Conservation (phyloP, 2,888 invertebrate species). For the Nymphalis urticae region DNA sequence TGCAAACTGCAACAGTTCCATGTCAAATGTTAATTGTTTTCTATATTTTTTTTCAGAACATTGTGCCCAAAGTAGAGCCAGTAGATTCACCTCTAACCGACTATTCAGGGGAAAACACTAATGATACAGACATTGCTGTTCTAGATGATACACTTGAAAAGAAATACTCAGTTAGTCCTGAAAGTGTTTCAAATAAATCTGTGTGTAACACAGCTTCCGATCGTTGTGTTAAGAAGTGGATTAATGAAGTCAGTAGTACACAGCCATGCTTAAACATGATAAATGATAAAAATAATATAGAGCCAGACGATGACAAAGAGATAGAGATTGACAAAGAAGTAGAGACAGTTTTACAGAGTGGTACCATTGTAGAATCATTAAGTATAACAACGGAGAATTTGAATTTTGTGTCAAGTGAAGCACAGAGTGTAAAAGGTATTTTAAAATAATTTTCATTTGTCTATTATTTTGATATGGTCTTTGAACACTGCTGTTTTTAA, state of each 20-base stretch:
- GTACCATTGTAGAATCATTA: constrained; percentile 73
- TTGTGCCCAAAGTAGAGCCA: constrained; percentile 72
- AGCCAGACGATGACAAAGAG: constrained; percentile 63
- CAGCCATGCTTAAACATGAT: constrained; percentile 64
- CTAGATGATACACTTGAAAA: constrained; percentile 61
- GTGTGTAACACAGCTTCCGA: constrained; percentile 49
- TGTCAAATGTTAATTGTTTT: too few relatives aligned
- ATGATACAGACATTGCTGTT: constrained; percentile 68
- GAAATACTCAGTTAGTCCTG: constrained; percentile 56
- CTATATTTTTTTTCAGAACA: constrained; percentile 53
- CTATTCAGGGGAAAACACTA: constrained; percentile 70
- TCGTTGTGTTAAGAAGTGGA: constrained; percentile 63
- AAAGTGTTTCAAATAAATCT: constrained; percentile 53
- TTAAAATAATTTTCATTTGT: neutral
- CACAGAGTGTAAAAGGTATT: constrained; percentile 70
- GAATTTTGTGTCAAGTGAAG: constrained; percentile 68
- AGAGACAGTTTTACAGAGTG: constrained; percentile 74
- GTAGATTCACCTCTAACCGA: constrained; percentile 70
- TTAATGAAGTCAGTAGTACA: constrained; percentile 74
- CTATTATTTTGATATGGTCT: too few relatives aligned
- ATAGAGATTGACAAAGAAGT: constrained; percentile 77
- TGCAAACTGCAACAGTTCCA: too few relatives aligned
- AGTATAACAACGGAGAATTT: constrained; percentile 73
- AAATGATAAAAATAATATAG: constrained; percentile 54
- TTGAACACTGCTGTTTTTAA: too few relatives aligned